Conservation (phyloP, 2,113 vertebrate species). For the Pluvianellus socialis region DNA sequence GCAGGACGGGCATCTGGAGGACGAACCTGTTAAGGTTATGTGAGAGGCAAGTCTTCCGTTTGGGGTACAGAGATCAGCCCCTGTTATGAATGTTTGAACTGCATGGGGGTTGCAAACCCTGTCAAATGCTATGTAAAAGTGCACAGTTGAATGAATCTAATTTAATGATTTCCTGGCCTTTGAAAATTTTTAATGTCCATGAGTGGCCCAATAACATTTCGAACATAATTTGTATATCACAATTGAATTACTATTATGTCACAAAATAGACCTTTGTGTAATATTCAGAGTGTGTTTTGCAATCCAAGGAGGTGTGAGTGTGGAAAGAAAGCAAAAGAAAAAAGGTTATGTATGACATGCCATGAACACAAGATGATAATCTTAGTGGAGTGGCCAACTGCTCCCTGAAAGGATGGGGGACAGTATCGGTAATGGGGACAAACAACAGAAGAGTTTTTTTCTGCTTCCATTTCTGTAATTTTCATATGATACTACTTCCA, state of each 20-base stretch:
- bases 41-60: not conserved
- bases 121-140: not conserved
- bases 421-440: not conserved
- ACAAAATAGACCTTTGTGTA: not conserved
- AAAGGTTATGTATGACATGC: not conserved
- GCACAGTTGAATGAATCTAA: not conserved
- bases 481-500: not conserved
- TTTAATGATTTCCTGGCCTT: not conserved
- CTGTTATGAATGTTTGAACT: not conserved
- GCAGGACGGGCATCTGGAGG: not conserved
- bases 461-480: not conserved
- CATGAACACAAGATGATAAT: not conserved
- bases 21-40: fast-evolving
- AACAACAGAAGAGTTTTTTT: not conserved
- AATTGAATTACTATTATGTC: not conserved
- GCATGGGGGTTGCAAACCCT: not conserved
- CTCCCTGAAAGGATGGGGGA: not conserved
- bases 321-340: not conserved
- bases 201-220: not conserved
- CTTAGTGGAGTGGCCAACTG: not conserved
- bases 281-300: not conserved
- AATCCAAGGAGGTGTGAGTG: not conserved
- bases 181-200: not conserved
- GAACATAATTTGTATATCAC: fast-evolving
- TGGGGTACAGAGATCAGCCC: not conserved